phyloP scores from a whole-genome alignment of 2,113 vertebrate species.

The Anguilla rostrata region DNA sequence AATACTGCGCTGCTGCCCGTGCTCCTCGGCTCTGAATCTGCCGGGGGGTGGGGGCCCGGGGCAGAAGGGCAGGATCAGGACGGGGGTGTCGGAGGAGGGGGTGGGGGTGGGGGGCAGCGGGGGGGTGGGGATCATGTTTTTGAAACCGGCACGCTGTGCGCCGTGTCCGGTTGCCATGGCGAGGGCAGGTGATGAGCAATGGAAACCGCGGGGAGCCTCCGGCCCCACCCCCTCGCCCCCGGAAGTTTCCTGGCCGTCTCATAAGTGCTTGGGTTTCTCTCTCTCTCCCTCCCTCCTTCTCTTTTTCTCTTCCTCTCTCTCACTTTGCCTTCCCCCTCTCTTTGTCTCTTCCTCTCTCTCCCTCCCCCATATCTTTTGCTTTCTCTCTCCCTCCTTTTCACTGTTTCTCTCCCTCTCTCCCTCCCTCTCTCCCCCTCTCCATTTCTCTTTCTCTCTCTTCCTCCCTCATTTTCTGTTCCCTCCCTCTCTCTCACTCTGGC shows the following conservation, averaged over 20 bases:
- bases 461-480: neutral
- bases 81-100: no score
- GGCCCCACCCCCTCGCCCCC: slow-evolving; percentile 31
- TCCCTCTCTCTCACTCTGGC: neutral
- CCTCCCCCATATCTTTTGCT: neutral
- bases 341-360: neutral
- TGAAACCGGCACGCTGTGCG: slow-evolving; percentile 33
- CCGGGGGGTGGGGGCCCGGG: no score
- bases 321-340: neutral
- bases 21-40: no score
- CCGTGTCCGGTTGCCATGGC: slow-evolving; percentile 47
- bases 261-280: neutral
- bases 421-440: neutral
- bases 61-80: no score
- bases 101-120: no score
- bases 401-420: neutral
- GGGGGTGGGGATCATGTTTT: no score
- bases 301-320: neutral
- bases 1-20: no score
- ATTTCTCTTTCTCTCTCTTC: neutral
- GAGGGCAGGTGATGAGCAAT: slow-evolving; percentile 64
- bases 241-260: slow-evolving; percentile 21
- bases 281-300: slow-evolving; percentile 5
- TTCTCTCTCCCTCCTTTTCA: neutral
- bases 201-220: slow-evolving; percentile 61